Conservation (phyloP, 35 echinoderm and acorn worm species). For the Strongylocentrotus purpuratus region DNA sequence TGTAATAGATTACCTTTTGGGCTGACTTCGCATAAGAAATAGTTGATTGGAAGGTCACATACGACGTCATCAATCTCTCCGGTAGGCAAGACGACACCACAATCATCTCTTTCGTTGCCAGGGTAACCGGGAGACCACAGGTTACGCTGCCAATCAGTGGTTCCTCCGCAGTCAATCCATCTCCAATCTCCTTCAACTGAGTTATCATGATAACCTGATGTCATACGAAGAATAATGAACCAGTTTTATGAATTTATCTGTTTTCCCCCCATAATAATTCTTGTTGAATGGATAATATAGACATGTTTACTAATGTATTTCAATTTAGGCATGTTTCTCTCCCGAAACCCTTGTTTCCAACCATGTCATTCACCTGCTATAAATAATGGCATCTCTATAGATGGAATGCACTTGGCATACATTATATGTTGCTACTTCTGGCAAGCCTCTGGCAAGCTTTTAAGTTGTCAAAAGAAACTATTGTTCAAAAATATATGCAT, state of each 20-base stretch:
- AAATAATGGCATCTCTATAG: no score
- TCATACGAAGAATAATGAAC: neutral
- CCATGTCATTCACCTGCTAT: no score
- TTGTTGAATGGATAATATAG: no score
- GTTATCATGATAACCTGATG: constrained; percentile 70
- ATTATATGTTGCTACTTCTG: no score
- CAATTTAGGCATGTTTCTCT: no score
- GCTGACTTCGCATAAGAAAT: constrained; percentile 40
- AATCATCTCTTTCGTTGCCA: constrained; percentile 66
- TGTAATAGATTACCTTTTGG: constrained; percentile 20
- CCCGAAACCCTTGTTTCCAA: no score
- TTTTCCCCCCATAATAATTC: neutral
- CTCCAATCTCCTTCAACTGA: constrained; percentile 82
- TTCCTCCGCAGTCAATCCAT: constrained; percentile 69
- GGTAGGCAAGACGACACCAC: constrained; percentile 40
- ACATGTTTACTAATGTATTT: no score
- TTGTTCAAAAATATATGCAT: no score
- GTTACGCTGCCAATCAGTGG: constrained; percentile 58
- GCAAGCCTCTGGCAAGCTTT: no score
- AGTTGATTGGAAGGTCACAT: constrained; percentile 16
- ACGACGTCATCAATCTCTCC: constrained; percentile 33
- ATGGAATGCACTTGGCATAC: no score
- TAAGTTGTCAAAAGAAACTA: no score
- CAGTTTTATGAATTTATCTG: neutral
- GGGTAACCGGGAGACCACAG: constrained; percentile 76